Base-by-base conservation (phyloP, 2,888 invertebrate genomes). In the Macaria notata region DNA sequence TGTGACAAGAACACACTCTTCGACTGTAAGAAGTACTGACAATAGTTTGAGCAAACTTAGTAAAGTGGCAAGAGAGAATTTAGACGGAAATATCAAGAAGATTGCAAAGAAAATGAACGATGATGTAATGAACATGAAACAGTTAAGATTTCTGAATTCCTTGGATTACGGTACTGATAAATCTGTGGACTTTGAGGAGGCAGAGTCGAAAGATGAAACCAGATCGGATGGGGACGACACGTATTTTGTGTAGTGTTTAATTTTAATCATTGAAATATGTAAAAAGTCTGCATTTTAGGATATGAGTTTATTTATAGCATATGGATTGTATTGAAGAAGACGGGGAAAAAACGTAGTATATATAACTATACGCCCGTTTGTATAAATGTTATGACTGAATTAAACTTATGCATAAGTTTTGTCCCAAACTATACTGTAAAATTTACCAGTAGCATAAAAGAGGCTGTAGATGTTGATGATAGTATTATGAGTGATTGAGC, bases 131-230 rank as follows among this genome's bases (percentile, higher is more conserved):
- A 54, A 67, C 6, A 75, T 72, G 29, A 86, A 86, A 53, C 76
- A 84, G 54, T 74, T 78, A 65, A 73, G 79, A 62, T 71, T 86
- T 6, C 59, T 85, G 1, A 84, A 83, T 64, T 84, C 83, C 2
- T 66, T 86, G 8, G 88, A 88, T 55, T 84, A 88, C 49, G 82
- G 73, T 0, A 81, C 78, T 3, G 83, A 81, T 8, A 78, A 68
- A 59, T 45, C 66, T 1, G 75, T 65, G 3, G 76, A 79, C 1
- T 45, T 69, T 7, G 79, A 78, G 3, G 78, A 77, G 1, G 57
- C 71, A 0, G 79, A 77, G 3, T 74, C 76, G 0, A 84, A 78
- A 49, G 78, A 81, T 49, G 73, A 70, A 3, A 69, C 63, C 3
- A 70, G 50, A 38, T 62, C 71, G n/a, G 73, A 67, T 3, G 83